Evolutionary conservation across 1,140 invertebrate species (phyloP), one percentile per base, ranked within the genome.

Genomic region (Microplitis mediator): DNA sequence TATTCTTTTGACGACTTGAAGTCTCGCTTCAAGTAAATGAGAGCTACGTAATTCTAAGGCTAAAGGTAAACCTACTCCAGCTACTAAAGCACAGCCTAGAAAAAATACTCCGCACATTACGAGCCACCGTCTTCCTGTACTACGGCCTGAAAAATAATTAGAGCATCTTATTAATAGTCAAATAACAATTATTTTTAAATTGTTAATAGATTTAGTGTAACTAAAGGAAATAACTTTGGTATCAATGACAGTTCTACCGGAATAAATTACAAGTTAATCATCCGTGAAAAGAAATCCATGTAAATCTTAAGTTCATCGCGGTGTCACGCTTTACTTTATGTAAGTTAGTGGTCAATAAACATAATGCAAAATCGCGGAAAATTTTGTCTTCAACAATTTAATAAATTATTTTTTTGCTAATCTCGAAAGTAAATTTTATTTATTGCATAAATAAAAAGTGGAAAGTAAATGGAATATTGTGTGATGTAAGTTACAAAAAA

Each of bases 41-140:
- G 89, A 90, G 63, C 89, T 88, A 36, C 90, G 82, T 32, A 90
- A 77, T 74, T 90, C 89, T 13, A 90, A 76, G 1, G 89, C 89
- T 36, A 90, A 74, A 0, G 89, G 89, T 39, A 90, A 80, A 3
- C 89, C 89, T n/a, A 88, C 82, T 4, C 85, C 84, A 9, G 82
- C 83, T 16, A 87, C 76, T 73, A 87, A 78, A 56, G 85, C 84
- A 76, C 85, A 87, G 13, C 80, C 84, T 14, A 87, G 77, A 16
- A 87, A 82, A 60, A 87, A 82, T 58, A 85, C 80, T 11, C 85
- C 86, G 23, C 79, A 68, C 73, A 80, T 84, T n/a, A 86, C 79
- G 39, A 79, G 78, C 83, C 86, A 87, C 70, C 79, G 83, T 63
- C 80, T 77, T 45, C 83, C 73, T 13, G 75, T 71, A 68, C 71